Percentiles rank a stretch among this genome's conserved stretches.
These are phyloP conservation scores for Caenorhabditis sp. DNA, from an alignment of 2,888 invertebrate genomes.

Conservation along the genomic window DNA sequence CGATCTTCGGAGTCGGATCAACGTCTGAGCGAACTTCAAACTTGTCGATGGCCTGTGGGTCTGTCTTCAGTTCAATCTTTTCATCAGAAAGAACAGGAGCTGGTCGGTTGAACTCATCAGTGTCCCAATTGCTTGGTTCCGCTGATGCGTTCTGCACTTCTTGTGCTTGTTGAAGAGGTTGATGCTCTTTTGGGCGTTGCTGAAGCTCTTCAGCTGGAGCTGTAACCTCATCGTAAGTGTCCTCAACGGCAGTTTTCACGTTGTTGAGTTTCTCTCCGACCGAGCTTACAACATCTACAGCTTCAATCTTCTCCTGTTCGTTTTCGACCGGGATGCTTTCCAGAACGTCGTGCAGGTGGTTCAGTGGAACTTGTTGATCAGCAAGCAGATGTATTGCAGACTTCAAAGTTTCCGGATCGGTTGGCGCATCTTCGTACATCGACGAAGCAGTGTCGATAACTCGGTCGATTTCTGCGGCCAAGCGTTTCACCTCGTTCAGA, in stretches of 20 bases:
- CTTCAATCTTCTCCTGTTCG: slow-evolving; percentile 50
- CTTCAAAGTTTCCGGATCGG: slow-evolving; percentile 60
- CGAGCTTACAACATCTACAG: slow-evolving; percentile 47
- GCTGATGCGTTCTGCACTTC: slow-evolving; percentile 24
- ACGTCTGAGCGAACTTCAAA: slow-evolving; percentile 48
- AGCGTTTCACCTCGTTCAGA: slow-evolving; percentile 52
- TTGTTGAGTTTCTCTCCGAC: slow-evolving; percentile 44
- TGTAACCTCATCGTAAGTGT: slow-evolving; percentile 28
- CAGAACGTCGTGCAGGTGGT: slow-evolving; percentile 48
- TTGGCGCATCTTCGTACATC: slow-evolving; percentile 52
- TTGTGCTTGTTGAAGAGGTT: slow-evolving; percentile 12
- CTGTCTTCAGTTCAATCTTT: slow-evolving; percentile 55
- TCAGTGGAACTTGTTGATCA: slow-evolving; percentile 50
- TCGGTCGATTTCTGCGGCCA: slow-evolving; percentile 51
- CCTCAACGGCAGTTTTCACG: slow-evolving; percentile 22
- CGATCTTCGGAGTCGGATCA: slow-evolving; percentile 53
- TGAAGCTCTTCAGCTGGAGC: neutral
- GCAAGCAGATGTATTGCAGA: slow-evolving; percentile 49
- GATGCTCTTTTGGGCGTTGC: slow-evolving; percentile 27
- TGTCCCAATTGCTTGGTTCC: slow-evolving; percentile 55
- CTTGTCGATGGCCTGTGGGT: slow-evolving; percentile 53
- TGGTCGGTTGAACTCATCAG: slow-evolving; percentile 41
- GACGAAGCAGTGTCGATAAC: slow-evolving; percentile 51
- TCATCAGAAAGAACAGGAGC: slow-evolving; percentile 36
- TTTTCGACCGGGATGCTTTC: slow-evolving; percentile 46